These are phyloP conservation scores for Plecturocebus donacophilus DNA, from an alignment of 2,113 vertebrate genomes.

Conservation along the genomic window DNA sequence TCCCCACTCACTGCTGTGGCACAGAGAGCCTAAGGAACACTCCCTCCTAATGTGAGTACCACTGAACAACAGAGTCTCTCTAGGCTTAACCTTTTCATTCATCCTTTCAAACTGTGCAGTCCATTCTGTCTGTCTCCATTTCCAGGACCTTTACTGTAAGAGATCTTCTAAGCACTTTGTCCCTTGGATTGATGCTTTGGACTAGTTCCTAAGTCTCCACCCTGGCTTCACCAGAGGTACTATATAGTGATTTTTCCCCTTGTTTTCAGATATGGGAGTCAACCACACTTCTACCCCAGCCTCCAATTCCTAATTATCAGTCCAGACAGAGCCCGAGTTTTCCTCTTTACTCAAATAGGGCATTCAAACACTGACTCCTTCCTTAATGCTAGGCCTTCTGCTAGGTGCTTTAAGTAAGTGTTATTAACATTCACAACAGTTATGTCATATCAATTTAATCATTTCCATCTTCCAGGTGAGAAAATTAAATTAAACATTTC, in stretches of 20 bases:
- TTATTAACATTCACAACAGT: not conserved
- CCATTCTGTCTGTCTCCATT: not conserved
- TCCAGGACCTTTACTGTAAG: not conserved
- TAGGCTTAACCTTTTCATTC: not conserved
- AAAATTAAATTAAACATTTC: not conserved
- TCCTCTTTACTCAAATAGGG: not conserved
- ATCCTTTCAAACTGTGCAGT: not conserved
- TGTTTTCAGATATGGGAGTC: not conserved
- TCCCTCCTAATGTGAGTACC: not conserved
- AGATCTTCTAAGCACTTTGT: not conserved
- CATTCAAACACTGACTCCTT: not conserved
- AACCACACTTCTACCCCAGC: not conserved
- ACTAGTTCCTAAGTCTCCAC: not conserved
- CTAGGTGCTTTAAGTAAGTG: not conserved
- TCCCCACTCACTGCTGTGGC: not conserved
- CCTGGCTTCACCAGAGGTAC: not conserved
- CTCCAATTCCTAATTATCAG: not conserved
- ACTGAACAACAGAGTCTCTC: not conserved
- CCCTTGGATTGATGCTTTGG: not conserved
- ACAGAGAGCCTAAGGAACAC: not conserved
- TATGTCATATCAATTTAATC: not conserved
- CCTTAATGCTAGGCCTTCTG: not conserved
- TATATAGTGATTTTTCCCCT: not conserved
- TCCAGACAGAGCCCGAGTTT: not conserved
- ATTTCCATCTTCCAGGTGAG: not conserved